Evolutionary conservation across 1,140 invertebrate genomes (phyloP).

Genomic region (Listronotus oregonensis): DNA sequence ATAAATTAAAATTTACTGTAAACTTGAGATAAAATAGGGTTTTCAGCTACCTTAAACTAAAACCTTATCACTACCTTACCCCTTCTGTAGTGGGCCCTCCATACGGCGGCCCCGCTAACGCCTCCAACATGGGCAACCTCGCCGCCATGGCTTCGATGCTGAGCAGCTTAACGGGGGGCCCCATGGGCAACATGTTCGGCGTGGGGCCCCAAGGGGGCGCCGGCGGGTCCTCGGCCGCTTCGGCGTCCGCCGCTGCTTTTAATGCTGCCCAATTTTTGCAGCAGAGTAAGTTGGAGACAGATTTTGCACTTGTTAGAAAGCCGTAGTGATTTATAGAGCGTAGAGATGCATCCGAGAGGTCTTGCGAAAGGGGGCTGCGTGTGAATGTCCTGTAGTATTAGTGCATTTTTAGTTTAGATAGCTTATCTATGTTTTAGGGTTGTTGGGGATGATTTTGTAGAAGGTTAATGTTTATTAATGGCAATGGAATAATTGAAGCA

Average conservation of each 20-base stretch:
- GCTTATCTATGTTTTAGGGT: no score
- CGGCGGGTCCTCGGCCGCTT: slow-evolving; percentile 44
- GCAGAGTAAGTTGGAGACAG: slow-evolving; percentile 68
- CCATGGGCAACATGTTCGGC: slow-evolving; percentile 51
- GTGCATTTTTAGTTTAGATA: no score
- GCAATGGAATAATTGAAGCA: no score
- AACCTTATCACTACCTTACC: no score
- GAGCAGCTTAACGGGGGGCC: slow-evolving; percentile 49
- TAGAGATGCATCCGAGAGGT: background rate
- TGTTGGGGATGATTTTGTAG: no score
- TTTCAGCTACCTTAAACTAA: no score
- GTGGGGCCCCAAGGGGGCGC: slow-evolving; percentile 48
- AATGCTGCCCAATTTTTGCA: slow-evolving; percentile 76
- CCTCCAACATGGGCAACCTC: slow-evolving; percentile 48
- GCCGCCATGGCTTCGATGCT: slow-evolving; percentile 55
- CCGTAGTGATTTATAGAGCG: background rate
- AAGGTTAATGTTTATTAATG: no score
- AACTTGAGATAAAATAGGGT: no score
- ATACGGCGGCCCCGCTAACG: slow-evolving; percentile 36
- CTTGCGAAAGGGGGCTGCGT: no score
- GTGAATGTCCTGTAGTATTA: no score
- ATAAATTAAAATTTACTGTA: no score
- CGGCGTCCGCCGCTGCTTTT: slow-evolving; percentile 56
- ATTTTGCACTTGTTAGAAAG: background rate
- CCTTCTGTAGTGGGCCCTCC: slow-evolving; percentile 49